Evolutionary conservation across 1,140 invertebrate genomes (phyloP), one percentile per base, ranked within the genome.

Genomic region (Mycetomoellerius zeteki): DNA sequence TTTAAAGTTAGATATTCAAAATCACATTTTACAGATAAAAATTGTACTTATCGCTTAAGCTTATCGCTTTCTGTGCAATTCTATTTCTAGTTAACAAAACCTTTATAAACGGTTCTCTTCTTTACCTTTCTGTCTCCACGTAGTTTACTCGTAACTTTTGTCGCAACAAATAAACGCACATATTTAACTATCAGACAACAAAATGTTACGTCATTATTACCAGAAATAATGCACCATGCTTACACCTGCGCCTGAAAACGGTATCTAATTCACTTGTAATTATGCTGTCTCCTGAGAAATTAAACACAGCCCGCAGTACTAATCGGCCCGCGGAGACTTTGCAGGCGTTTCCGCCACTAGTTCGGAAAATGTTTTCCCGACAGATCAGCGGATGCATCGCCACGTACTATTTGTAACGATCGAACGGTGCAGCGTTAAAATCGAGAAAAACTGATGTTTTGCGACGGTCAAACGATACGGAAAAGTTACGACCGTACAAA

Each of bases 171-270:
- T 56, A 72, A 81, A 7, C 30, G 12, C 50, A 47, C 54, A 43
- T 33, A 14, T 67, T 80, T 54, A 33, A 67, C 47, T 33, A 50
- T 30, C 19, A n/a, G 21, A n/a, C 62, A 47, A 73, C 62, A 30
- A 62, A 75, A 21, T 8, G 7, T 16, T 50, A 16, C 6, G 47
- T 60, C 50, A 43, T 82, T 73, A 73, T 14, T 43, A 33, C 24
- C 12, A 27, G 52, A 60, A 84, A 84, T 84, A 84, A 84, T 84
- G 54, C 37, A 47, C 14, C 80, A 19, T 27, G 37, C 43, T 73
- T 82, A 73, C 80, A 75, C 80, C 69, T 84, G 80, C 37, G 80
- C 69, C 54, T 75, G 80, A n/a, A 62, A 73, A 73, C n/a, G 56
- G 19, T 50, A 62, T 58, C 69, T 60, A 75, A 84, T 60, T 60